Conservation (phyloP, 1,140 invertebrate species). For the Philopotamus ludificatus region DNA sequence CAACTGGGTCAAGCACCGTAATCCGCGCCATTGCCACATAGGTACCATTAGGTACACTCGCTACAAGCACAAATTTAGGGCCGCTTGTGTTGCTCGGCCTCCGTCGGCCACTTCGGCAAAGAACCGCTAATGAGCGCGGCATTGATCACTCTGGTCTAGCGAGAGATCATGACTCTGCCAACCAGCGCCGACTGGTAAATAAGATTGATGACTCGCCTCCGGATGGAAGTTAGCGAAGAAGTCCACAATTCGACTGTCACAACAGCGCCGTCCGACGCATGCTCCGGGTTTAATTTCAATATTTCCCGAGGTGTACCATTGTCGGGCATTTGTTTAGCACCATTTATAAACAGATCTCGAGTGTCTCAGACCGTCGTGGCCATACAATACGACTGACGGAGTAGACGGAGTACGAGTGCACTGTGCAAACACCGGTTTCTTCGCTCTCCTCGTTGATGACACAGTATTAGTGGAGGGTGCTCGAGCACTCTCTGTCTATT, state of each 20-base stretch:
- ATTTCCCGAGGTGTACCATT: no score
- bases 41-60: conserved; percentile 1
- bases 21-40: conserved; percentile 11
- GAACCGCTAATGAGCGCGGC: conserved; percentile 1
- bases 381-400: background rate
- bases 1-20: conserved; percentile 22
- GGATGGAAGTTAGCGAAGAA: no score
- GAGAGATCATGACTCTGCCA: no score
- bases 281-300: no score
- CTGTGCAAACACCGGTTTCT: background rate
- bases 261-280: no score
- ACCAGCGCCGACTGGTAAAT: no score
- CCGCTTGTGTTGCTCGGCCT: background rate
- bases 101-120: background rate
- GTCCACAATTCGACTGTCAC: no score
- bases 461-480: background rate
- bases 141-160: no score
- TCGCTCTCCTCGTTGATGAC: background rate
- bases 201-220: no score
- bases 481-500: background rate
- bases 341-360: background rate
- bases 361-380: no score
- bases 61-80: background rate
- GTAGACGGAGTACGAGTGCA: background rate
- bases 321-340: no score